Evolutionary conservation across 1,140 invertebrate species (phyloP), one percentile per base, ranked within the genome.

Genomic region (Neoseiulus cucumeris): DNA sequence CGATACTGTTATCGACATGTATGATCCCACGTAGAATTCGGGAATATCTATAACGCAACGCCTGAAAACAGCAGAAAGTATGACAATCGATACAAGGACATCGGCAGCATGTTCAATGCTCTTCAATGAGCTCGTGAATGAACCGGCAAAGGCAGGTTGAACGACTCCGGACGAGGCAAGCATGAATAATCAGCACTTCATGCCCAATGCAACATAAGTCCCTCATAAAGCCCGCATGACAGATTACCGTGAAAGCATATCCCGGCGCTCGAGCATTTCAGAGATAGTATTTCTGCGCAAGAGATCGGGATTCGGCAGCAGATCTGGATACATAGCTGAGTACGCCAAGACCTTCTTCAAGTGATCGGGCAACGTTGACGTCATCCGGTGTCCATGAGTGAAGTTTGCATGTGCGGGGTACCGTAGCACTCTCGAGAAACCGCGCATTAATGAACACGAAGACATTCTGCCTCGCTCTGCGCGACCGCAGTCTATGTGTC

Each of bases 11-110:
- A 98, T 91, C 51, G 90, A 87, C 73, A 99, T 71, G 67, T 98
- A 85, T 22, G 87, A 89, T 87, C 87, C 93, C 72, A 96, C 91
- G 80, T 96, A 97, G 79, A 98, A 98, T 75, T 96, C 92, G 2
- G 95, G 95, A 69, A 98, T 87, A 73, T 87, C 84, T 66, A 98
- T 80, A 67, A 86, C 78, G 65, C 76, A 77, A 72, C 92, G 81
- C 67, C 51, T 59, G 51, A 14, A 59, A 59, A 4, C 4, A 39
- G 9, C 14, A 47, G 7, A 44, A 14, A 12, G n/a, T 12, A 44
- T 44, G n/a, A 44, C 42, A 12, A 44, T 12, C n/a, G 12, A 44
- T 12, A 44, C 12, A 14, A 14, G 12, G 42, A 12, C 42, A 14
- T 14, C 12, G n/a, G 12, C n/a, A 14, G 12, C n/a, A 44, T n/a